Conservation (phyloP, 2,888 invertebrate species). For the Drosophila ustulata region DNA sequence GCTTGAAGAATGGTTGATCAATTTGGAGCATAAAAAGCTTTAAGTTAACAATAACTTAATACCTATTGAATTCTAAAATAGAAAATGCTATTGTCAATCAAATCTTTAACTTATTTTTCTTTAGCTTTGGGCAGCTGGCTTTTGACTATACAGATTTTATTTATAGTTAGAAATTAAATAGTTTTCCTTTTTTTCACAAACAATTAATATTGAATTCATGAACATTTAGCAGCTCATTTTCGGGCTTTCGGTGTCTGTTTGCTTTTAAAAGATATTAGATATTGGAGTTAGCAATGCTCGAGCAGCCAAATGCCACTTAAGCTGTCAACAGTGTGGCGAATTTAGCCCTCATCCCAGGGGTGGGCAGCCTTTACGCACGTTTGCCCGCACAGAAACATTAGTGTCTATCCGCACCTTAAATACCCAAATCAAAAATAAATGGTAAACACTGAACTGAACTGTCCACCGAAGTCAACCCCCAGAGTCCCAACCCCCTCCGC, state of each 20-base stretch:
- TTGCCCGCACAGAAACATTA: constrained; percentile 46
- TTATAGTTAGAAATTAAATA: neutral
- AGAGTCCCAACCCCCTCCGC: constrained; percentile 4
- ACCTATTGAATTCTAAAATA: too few species aligned
- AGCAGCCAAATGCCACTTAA: constrained; percentile 75
- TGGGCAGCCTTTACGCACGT: constrained; percentile 52
- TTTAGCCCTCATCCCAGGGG: constrained; percentile 15
- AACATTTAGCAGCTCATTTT: constrained; percentile 11
- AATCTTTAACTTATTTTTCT: too few species aligned
- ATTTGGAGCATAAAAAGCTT: too few species aligned
- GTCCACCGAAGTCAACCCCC: constrained; percentile 60
- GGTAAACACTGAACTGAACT: constrained; percentile 74
- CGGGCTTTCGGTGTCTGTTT: neutral
- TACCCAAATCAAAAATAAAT: constrained; percentile 82
- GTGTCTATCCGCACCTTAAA: constrained; percentile 75
- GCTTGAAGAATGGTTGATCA: too few species aligned
- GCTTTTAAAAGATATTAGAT: constrained; percentile 38
- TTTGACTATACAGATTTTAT: too few species aligned
- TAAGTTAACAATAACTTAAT: too few species aligned
- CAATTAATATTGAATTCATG: neutral
- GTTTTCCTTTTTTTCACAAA: neutral
- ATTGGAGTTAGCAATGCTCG: constrained; percentile 53
- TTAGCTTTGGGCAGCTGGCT: too few species aligned
- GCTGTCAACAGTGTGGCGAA: constrained; percentile 71
- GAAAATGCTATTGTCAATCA: too few species aligned